Percentiles rank a stretch among this genome's conserved stretches.
phyloP scores from a whole-genome alignment of 2,888 invertebrate species.

The Prosopocoilus inquinatus region DNA sequence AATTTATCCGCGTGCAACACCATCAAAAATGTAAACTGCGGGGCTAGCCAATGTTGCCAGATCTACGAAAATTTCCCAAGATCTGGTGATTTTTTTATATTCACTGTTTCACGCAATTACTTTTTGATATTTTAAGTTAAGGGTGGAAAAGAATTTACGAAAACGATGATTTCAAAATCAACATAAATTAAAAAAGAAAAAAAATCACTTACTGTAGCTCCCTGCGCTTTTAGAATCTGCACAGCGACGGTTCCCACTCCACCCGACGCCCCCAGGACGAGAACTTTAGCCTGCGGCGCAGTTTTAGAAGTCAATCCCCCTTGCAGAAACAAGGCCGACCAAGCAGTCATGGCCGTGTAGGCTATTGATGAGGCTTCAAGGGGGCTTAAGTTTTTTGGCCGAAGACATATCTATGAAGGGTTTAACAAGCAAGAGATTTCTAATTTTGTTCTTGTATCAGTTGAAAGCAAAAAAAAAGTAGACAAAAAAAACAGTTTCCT shows the following conservation, averaged over 20 bases:
- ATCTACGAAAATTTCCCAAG: no score
- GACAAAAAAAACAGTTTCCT: no score
- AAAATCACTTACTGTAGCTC: constrained; percentile 57
- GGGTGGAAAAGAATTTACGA: no score
- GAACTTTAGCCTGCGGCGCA: constrained; percentile 57
- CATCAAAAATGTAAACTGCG: not conserved
- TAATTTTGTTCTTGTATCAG: no score
- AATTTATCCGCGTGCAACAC: not conserved
- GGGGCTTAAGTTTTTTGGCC: constrained; percentile 62
- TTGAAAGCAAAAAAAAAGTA: no score
- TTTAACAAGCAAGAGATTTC: no score
- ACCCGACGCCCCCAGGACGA: constrained; percentile 87
- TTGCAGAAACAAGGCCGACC: constrained; percentile 72
- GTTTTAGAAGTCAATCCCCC: constrained; percentile 57
- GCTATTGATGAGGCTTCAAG: constrained; percentile 77
- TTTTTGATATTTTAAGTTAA: no score
- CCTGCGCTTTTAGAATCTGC: constrained; percentile 79
- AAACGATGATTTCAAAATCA: no score
- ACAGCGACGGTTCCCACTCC: constrained; percentile 88
- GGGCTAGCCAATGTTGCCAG: no score
- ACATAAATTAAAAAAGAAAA: not conserved
- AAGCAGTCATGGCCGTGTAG: constrained; percentile 84
- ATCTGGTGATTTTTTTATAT: not conserved
- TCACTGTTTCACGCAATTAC: no score
- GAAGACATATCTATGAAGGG: constrained; percentile 56